Evolutionary conservation across 2,797 vertebrate species (phyloP).

Genomic region (Mormyrops boulengeri): DNA sequence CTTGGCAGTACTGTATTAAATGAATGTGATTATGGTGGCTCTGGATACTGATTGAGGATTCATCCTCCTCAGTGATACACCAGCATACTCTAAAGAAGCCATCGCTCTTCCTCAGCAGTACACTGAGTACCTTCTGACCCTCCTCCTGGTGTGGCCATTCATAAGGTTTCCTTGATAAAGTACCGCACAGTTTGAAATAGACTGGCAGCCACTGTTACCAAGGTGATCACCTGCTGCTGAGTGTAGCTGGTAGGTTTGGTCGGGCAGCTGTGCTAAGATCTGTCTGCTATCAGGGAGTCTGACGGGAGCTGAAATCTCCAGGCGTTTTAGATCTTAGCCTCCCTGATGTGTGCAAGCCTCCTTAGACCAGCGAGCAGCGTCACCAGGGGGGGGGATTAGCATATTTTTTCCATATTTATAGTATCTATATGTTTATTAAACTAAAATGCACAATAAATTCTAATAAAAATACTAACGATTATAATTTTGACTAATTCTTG

Average conservation of each 20-base stretch:
- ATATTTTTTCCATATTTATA: background rate
- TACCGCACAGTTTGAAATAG: background rate
- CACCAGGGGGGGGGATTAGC: background rate
- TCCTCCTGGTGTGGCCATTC: background rate
- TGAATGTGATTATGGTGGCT: background rate
- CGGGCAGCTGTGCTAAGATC: background rate
- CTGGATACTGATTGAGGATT: conserved; percentile 19
- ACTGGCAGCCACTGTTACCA: background rate
- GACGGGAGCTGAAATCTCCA: background rate
- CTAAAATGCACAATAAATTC: background rate
- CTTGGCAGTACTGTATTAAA: conserved; percentile 33
- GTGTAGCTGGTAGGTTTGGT: background rate
- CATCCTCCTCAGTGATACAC: conserved; percentile 33
- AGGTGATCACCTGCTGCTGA: background rate
- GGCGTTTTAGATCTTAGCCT: background rate
- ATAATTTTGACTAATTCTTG: background rate
- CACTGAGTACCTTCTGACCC: background rate
- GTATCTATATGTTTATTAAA: background rate
- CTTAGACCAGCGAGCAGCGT: background rate
- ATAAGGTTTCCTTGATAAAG: background rate
- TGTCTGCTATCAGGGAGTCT: background rate
- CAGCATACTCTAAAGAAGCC: background rate
- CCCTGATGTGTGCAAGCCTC: background rate
- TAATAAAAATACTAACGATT: background rate
- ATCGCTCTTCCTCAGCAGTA: background rate